Evolutionary conservation across 1,140 invertebrate genomes (phyloP).

Genomic region (Nasonia giraulti): DNA sequence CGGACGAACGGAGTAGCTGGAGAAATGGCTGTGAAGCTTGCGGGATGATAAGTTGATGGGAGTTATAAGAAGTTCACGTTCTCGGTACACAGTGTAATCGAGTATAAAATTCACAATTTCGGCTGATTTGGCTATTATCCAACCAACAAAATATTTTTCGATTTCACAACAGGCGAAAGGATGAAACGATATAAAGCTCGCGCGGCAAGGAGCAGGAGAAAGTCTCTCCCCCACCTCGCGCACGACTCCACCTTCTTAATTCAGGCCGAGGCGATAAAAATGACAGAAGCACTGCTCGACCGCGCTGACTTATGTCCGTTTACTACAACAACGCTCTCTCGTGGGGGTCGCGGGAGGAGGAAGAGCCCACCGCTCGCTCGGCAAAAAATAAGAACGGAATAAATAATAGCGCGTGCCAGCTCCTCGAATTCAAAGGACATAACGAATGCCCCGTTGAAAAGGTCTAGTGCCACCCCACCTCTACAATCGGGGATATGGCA

Average conservation of each 20-base stretch:
- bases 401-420: conserved; percentile 70
- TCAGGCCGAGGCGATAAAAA: conserved; percentile 74
- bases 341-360: neutral
- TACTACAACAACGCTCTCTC: conserved; percentile 67
- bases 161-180: neutral
- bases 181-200: conserved; percentile 47
- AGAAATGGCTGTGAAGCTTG: neutral
- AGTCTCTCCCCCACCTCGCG: conserved; percentile 23
- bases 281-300: conserved; percentile 72
- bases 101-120: too few relatives aligned
- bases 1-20: neutral
- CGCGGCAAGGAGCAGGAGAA: conserved; percentile 45
- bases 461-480: neutral
- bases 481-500: neutral
- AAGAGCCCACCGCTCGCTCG: conserved; percentile 53
- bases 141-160: too few relatives aligned
- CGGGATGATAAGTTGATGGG: neutral
- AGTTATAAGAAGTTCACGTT: neutral
- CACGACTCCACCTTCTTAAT: conserved; percentile 73
- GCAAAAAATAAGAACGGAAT: conserved; percentile 74
- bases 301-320: conserved; percentile 73
- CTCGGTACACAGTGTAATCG: too few relatives aligned
- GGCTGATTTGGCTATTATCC: too few relatives aligned
- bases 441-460: conserved; percentile 53
- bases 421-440: conserved; percentile 73